Evolutionary conservation across 1,140 invertebrate genomes (phyloP).

Genomic region (Fragariocoptes setiger): DNA sequence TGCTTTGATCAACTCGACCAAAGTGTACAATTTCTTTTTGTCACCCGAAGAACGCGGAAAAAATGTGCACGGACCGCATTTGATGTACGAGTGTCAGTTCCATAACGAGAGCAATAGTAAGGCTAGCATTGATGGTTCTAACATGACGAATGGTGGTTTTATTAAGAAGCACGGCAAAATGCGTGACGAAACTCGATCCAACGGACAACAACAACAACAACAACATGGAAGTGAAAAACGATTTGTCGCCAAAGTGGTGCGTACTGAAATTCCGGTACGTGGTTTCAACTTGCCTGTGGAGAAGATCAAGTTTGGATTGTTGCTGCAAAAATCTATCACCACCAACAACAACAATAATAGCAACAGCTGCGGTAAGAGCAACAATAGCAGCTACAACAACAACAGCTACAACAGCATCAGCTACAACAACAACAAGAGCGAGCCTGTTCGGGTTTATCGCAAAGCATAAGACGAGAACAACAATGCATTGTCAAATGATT

Average conservation of each 20-base stretch:
- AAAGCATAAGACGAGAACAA: too few species aligned
- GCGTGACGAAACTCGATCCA: background rate
- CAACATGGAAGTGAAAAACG: too few species aligned
- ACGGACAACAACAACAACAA: background rate
- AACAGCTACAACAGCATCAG: background rate
- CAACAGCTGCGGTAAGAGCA: background rate
- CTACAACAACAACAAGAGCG: background rate
- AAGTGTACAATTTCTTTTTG: conserved; percentile 28
- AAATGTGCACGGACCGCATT: conserved; percentile 56
- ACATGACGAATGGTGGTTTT: too few species aligned
- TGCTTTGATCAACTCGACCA: conserved; percentile 40
- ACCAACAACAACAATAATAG: background rate
- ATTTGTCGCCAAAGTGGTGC: background rate
- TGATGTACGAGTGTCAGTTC: too few species aligned
- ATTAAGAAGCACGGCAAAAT: background rate
- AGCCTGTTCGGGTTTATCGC: too few species aligned
- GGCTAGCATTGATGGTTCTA: too few species aligned
- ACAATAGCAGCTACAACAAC: background rate
- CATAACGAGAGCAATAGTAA: too few species aligned
- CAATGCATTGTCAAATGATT: too few species aligned
- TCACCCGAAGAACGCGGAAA: conserved; percentile 34
- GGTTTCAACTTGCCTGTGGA: background rate
- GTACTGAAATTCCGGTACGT: background rate
- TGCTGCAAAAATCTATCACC: background rate
- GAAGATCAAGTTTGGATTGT: background rate